Evolutionary conservation across 2,113 vertebrate genomes (phyloP), one percentile per base, ranked within the genome.

Genomic region (Aspiorhynchus laticeps): DNA sequence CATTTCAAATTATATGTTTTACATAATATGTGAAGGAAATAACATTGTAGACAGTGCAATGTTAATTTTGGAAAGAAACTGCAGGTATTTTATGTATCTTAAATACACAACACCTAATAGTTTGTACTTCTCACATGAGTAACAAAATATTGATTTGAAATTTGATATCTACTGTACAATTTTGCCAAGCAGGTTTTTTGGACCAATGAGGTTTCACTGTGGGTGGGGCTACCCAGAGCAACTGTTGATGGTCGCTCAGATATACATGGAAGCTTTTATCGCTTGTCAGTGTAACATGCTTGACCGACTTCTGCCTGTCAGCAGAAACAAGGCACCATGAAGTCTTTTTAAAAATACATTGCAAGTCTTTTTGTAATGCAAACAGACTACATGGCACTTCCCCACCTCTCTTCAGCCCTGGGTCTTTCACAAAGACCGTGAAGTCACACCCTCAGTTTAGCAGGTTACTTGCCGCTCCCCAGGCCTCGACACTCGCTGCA

Each of bases 371-470:
- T 76, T 83, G 12, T 75, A 9, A 36, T 31, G 24, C 75, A 48
- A 38, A 38, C 26, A 26, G 43, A 31, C 38, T 71, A 33, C 76
- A 74, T 76, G 12, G 19, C 48, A 26, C 71, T 71, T 21, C 41
- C 61, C 33, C 82, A 75, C 69, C 51, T 88, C 86, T 73, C 26
- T 77, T 26, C 56, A 61, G 53, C 71, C n/a, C 46, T 83, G 67
- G 56, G 67, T 71, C 43, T 87, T 48, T 85, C 73, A 74, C 46
- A 26, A 77, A 87, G 83, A 88, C 85, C 53, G 80, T 88, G 75
- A 90, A 87, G 88, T 90, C 90, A 73, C 89, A 88, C 88, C 85
- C 79, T 87, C 87, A 86, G 90, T 90, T 91, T 88, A 91, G 84
- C 89, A 87, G 88, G 88, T 89, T 83, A 85, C 63, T 73, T 63